phyloP scores from a whole-genome alignment of 2,797 vertebrate genomes.

The Pelobates cultripes region DNA sequence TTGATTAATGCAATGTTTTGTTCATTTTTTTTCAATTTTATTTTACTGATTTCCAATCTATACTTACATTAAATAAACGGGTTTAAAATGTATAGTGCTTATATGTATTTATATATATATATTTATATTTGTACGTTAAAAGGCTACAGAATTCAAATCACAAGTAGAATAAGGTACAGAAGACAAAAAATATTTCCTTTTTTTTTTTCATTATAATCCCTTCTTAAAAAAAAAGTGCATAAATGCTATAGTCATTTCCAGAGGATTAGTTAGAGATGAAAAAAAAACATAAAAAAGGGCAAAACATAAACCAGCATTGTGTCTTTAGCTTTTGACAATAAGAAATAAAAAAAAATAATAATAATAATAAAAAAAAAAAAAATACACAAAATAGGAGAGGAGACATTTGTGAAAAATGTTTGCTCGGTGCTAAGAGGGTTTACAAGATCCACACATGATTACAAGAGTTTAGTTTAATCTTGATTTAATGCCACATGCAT shows the following conservation, averaged over 20 bases:
- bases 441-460: slow-evolving; percentile 59
- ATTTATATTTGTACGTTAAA: slow-evolving; percentile 65
- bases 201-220: slow-evolving; percentile 58
- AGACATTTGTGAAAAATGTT: slow-evolving; percentile 66
- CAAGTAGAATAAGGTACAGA: slow-evolving; percentile 64
- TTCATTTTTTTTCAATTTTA: slow-evolving; percentile 37
- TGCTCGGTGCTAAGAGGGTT: slow-evolving; percentile 70
- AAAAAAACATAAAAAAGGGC: slow-evolving; percentile 67
- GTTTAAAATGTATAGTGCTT: slow-evolving; percentile 69
- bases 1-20: slow-evolving; percentile 57
- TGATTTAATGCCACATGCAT: slow-evolving; percentile 72
- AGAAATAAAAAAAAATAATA: slow-evolving; percentile 52
- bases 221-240: slow-evolving; percentile 69
- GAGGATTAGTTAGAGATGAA: slow-evolving; percentile 60
- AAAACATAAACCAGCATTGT: slow-evolving; percentile 54
- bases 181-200: slow-evolving; percentile 61
- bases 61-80: slow-evolving; percentile 65
- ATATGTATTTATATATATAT: slow-evolving; percentile 63
- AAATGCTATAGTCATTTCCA: slow-evolving; percentile 63
- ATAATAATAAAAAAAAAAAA: slow-evolving; percentile 54
- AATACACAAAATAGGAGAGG: slow-evolving; percentile 57
- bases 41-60: slow-evolving; percentile 49
- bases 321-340: slow-evolving; percentile 55
- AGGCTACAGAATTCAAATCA: slow-evolving; percentile 67
- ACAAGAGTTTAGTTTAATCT: slow-evolving; percentile 63